These are phyloP conservation scores for Chlorodrepanis virens DNA, from an alignment of 2,113 vertebrate genomes.

Conservation along the genomic window DNA sequence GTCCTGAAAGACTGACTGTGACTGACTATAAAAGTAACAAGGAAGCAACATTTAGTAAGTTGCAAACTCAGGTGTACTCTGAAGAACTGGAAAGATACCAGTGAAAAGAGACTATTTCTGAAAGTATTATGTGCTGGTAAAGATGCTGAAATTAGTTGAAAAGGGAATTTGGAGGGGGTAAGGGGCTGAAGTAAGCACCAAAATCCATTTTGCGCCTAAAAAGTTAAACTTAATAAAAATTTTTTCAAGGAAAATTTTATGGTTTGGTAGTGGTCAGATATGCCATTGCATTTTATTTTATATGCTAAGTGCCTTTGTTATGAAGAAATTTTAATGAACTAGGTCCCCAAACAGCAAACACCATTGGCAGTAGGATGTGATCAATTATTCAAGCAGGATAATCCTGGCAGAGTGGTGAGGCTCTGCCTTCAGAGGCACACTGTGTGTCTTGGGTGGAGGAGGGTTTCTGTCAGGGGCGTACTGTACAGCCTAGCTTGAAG, in stretches of 20 bases:
- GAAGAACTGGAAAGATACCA: background rate
- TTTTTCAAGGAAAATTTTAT: background rate
- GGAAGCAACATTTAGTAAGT: background rate
- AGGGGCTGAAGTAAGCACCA: background rate
- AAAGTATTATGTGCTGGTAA: background rate
- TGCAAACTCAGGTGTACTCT: background rate
- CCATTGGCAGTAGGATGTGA: background rate
- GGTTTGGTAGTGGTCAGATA: background rate
- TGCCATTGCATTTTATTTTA: background rate
- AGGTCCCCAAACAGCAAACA: background rate
- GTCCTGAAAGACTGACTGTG: background rate
- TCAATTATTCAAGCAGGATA: background rate
- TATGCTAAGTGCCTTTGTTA: background rate
- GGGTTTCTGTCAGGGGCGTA: background rate
- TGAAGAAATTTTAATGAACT: background rate
- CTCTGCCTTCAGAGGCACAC: background rate
- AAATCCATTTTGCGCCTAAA: background rate
- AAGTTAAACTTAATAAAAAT: background rate
- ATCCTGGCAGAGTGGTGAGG: background rate
- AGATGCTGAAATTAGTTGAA: background rate
- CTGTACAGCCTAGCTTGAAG: background rate
- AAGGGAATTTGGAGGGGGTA: background rate
- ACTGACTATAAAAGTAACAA: background rate
- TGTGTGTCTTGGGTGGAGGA: background rate
- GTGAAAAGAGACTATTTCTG: background rate